A percentile compares a stretch with the other conserved stretches of the same genome.
Conservation (phyloP, 2,888 invertebrate species). For the Netelia melanura region DNA sequence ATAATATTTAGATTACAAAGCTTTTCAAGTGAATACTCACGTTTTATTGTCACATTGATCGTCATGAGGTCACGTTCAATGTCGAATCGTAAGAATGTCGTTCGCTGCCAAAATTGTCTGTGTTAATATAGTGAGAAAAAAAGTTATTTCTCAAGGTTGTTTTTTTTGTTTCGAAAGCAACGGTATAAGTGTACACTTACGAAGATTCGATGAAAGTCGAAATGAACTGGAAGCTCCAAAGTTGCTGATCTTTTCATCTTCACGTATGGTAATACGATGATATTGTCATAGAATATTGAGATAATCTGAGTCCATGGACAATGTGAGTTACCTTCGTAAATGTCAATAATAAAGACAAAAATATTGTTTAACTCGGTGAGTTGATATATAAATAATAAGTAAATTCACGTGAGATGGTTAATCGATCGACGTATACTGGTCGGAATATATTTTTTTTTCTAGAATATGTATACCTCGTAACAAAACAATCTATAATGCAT, state of each 20-base stretch:
- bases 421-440: too few relatives aligned
- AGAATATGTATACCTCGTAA: too few relatives aligned
- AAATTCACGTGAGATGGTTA: too few relatives aligned
- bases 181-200: background rate
- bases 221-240: background rate
- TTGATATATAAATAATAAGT: too few relatives aligned
- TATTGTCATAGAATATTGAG: background rate
- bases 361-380: too few relatives aligned
- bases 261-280: background rate
- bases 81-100: background rate
- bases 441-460: too few relatives aligned
- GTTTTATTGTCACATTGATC: constrained; percentile 17
- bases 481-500: too few relatives aligned
- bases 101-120: background rate
- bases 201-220: background rate
- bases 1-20: background rate
- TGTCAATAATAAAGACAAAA: background rate
- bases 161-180: background rate
- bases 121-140: background rate
- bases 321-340: background rate
- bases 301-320: background rate
- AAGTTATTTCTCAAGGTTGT: background rate
- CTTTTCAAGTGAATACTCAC: background rate
- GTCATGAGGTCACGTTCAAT: constrained; percentile 33
- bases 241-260: background rate